Base-by-base conservation (phyloP, 2,113 vertebrate species). In the Sinocyclocheilus maitianheensis region DNA sequence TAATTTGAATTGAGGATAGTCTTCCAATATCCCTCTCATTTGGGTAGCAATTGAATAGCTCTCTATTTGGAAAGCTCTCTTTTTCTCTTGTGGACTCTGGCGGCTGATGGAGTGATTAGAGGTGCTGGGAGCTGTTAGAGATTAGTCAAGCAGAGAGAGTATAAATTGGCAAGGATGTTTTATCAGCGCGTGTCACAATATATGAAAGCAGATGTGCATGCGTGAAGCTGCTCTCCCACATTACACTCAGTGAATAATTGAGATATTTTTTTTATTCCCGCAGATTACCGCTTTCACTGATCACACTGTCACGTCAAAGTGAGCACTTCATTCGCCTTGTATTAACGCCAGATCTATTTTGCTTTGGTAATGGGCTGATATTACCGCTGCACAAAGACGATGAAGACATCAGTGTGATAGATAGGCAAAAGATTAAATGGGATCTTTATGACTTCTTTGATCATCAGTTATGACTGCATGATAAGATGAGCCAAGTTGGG, bases 121-220 rank as follows among this genome's bases (percentile, higher is more conserved):
- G 95, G 95, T 96, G 92, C 94, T 94, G 94, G 94, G 94, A 94
- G 94, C 95, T 93, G 94, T 93, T 91, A 94, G 94, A 92, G 96
- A 93, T 94, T 96, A 96, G 94, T 96, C 96, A 97, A 95, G 96
- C 97, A 96, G 95, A 95, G 95, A 95, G 94, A 95, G 92, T 90
- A 92, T 96, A 96, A 97, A 98, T 97, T 97, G 96, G 96, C 96
- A 96, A 94, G 96, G 96, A 97, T 97, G 96, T 97, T 97, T 97
- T 97, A 98, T 97, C 96, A 96, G 95, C 91, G 93, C 94, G 94
- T 95, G 95, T 96, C 96, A 94, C 94, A 90, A 94, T 96, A 91
- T 94, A 96, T 93, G 94, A 96, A 93, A 95, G 95, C 96, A 94
- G 96, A 96, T 93, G 95, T 95, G 96, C 83, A 65, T 94, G 94